These are phyloP conservation scores for Sialia sialis DNA, from an alignment of 2,113 vertebrate species.

Conservation along the genomic window DNA sequence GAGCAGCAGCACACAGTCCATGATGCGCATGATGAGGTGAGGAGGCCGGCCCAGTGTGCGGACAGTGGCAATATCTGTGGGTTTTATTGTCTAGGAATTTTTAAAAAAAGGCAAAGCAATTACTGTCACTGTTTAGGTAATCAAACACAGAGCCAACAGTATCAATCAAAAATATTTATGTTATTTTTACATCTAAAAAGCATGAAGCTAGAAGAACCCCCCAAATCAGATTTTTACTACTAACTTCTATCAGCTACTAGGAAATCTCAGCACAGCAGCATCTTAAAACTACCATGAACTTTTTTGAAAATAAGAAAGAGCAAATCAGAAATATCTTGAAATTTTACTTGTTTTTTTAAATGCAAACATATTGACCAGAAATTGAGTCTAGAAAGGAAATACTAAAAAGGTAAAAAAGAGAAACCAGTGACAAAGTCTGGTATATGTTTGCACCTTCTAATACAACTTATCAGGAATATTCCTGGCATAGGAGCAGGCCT, in stretches of 20 bases:
- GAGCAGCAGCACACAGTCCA: constrained; percentile 95
- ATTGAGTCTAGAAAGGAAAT: neutral
- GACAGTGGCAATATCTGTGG: constrained; percentile 91
- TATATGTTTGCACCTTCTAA: neutral
- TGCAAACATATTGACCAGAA: neutral
- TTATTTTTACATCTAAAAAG: neutral
- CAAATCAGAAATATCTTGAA: neutral
- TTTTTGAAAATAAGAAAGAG: neutral
- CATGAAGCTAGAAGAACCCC: neutral
- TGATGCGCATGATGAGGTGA: constrained; percentile 97
- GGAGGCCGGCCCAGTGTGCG: constrained; percentile 91
- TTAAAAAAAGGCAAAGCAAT: neutral
- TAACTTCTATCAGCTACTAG: neutral
- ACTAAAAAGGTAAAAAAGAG: neutral
- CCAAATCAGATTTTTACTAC: neutral
- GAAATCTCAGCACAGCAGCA: neutral
- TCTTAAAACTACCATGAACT: neutral
- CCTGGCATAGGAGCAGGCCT: neutral
- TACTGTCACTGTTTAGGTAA: neutral
- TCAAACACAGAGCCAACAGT: neutral
- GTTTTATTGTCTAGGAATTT: constrained; percentile 87
- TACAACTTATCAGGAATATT: neutral
- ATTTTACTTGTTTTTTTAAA: neutral
- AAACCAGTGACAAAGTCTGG: neutral
- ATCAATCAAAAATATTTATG: neutral